Evolutionary conservation across 1,140 invertebrate genomes (phyloP).

Genomic region (Bombyx mandarina): DNA sequence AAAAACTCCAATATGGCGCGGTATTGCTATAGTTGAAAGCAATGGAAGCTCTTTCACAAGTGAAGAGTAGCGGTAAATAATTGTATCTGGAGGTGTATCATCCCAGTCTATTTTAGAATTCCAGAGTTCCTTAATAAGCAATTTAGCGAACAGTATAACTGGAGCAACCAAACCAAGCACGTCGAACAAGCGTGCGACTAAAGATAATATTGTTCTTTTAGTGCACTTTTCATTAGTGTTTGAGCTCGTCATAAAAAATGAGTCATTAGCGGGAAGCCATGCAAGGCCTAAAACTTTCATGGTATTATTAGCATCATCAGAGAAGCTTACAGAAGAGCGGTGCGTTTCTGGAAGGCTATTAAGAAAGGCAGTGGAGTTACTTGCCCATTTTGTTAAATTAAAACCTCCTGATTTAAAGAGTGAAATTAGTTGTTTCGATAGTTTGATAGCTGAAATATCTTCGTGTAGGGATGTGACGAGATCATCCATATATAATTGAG

Average conservation of each 20-base stretch:
- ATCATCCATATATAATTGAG: constrained; percentile 1
- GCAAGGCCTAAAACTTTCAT: constrained; percentile 2
- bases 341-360: not conserved
- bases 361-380: constrained; percentile 1
- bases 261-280: constrained; percentile 2
- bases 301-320: not conserved
- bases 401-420: constrained; percentile 1
- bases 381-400: constrained; percentile 5
- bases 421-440: constrained; percentile 1
- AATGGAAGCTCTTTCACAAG: too few relatives aligned
- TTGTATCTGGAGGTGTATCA: constrained; percentile 15
- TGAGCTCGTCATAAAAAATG: not conserved
- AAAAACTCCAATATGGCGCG: too few relatives aligned
- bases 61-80: too few relatives aligned
- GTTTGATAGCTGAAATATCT: not conserved
- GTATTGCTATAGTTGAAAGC: too few relatives aligned
- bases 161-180: constrained; percentile 20
- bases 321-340: constrained; percentile 2
- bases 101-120: constrained; percentile 32
- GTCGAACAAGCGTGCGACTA: constrained; percentile 15
- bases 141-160: constrained; percentile 24
- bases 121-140: constrained; percentile 38
- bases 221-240: not conserved
- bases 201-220: constrained; percentile 1
- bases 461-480: not conserved